Base-by-base conservation (phyloP, 1,140 invertebrate genomes). In the Eumeta japonica region DNA sequence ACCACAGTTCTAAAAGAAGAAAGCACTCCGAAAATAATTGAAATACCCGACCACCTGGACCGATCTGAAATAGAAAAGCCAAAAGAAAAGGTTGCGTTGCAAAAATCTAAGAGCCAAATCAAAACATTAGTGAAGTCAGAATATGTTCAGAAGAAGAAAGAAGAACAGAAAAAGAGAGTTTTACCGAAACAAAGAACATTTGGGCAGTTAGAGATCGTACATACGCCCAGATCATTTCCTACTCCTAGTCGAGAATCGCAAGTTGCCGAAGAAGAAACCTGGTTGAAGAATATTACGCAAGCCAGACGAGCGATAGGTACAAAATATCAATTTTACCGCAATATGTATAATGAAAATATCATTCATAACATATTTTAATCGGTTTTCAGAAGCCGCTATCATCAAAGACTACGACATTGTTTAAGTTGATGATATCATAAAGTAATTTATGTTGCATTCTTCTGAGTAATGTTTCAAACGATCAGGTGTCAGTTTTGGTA, bases 181-280 rank as follows among this genome's bases (percentile, higher is more conserved):
- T 32, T 82, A 19, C 85, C 85, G 10, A 62, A 75, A 30, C 75
- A 83, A 7, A 77, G 90, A 57, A 58, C 78, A 53, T 61, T 48
- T 34, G 78, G 75, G 16, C 75, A 72, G 13, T 81, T 92, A 28
- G 67, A 81, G 37, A 79, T 92, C 10, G 80, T 65, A 17, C 92
- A 92, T 57, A 90, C 89, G 1, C 81, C 83, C 9, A 71, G 90
- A 39, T 78, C 79, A 29, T 92, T 94, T 63, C 86, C 88, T 2
- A 93, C 91, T 9, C 89, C 91, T 1, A 83, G 81, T 13, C 74
- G 91, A 56, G 90, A 94, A 65, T 92, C 89, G 3, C 77, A 77
- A 40, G 76, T 79, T 10, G 56, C 71, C 1, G 81, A 88, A 54
- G 91, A 94, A 72, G 78, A 88, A 53, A 83, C 87, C 79, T 94